Base-by-base conservation (phyloP, 2,888 invertebrate species). In the Monochamus alternatus region DNA sequence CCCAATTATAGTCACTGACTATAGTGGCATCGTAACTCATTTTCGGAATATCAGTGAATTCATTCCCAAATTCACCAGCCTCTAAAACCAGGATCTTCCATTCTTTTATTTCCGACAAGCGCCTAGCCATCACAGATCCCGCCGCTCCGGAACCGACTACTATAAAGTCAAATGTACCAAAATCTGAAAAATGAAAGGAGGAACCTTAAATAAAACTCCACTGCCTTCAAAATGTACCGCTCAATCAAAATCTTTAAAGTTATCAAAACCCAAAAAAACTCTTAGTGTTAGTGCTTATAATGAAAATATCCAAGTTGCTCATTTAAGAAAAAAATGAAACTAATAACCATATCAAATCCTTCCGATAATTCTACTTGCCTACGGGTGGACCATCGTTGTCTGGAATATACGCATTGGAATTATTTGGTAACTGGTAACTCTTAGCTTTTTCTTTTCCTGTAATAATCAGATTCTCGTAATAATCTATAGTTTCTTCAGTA, bases 71-170 rank as follows among this genome's bases (percentile, higher is more conserved):
- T 32, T 83, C 78, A 4, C 87, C 87, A 1, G 83, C 84, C 78
- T 87, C 87, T 9, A 87, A 69, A 3, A 87, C 81, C 0, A 87
- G 82, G 0, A 87, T 73, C 12, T 82, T 84, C 88, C 89, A 89
- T 1, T 84, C 72, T 0, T 85, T 81, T 65, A 87, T 84, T 78
- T 91, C 91, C 55, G 90, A 90, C 12, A 91, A 84, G 58, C 91
- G 86, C 73, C 88, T 87, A 0, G 91, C 91, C 43, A 91, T 84
- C 10, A 91, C 89, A 5, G 91, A 88, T 3, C 91, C 91, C 4
- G 90, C 88, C 1, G 90, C 87, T 22, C 91, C 91, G 5, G 90
- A 89, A 1, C 90, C 90, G 7, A 90, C 88, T 10, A 90, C 84
- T 70, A 90, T 88, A 73, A 90, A 90, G 79, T 90, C 90, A 80